phyloP scores from a whole-genome alignment of 2,113 vertebrate genomes.

The Syngnathoides biaculeatus region DNA sequence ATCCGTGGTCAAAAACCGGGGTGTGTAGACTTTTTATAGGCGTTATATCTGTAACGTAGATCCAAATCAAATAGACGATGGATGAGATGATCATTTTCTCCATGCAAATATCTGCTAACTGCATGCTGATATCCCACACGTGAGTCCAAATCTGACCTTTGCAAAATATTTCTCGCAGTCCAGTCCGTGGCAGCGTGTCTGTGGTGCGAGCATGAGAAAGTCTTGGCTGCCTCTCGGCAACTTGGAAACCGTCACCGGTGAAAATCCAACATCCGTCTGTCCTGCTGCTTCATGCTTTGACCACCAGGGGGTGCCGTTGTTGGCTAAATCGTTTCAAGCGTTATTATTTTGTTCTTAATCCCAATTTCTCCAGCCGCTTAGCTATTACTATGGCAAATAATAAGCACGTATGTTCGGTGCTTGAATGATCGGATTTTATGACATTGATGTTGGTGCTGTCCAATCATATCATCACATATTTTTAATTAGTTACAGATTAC shows the following conservation, averaged over 20 bases:
- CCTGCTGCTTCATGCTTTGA: background rate
- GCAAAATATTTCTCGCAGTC: no score
- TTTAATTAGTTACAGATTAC: constrained; percentile 52
- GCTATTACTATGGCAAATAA: constrained; percentile 11
- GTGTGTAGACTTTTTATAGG: no score
- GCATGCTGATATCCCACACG: no score
- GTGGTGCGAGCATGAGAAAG: background rate
- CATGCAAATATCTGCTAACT: no score
- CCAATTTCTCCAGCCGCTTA: background rate
- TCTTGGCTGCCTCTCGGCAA: background rate
- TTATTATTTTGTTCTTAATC: no score
- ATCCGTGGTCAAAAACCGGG: no score
- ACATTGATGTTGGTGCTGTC: constrained; percentile 24
- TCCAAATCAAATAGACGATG: no score
- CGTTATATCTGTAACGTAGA: no score
- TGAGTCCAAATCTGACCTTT: no score
- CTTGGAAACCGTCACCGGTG: background rate
- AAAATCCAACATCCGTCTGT: background rate
- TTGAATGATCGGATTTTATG: constrained; percentile 54
- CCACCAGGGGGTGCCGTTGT: background rate
- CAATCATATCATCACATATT: constrained; percentile 5
- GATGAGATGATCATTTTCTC: no score
- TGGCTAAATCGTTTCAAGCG: no score
- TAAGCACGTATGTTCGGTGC: constrained; percentile 20
- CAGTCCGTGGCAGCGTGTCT: no score